Evolutionary conservation across 2,113 vertebrate species (phyloP).

Genomic region (Rhipidura dahli): DNA sequence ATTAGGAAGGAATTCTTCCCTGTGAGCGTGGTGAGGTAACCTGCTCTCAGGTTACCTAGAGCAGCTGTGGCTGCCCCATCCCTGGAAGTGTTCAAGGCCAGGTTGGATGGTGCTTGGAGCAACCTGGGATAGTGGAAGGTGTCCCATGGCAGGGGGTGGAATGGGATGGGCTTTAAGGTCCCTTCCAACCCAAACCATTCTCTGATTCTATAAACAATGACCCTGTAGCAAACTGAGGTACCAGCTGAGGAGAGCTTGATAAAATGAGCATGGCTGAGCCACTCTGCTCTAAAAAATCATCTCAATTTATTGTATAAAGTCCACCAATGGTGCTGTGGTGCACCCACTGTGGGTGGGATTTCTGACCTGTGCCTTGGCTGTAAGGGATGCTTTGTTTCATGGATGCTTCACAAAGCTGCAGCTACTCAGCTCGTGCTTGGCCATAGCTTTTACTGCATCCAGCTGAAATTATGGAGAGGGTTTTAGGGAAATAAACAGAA

Average conservation of each 20-base stretch:
- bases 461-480: constrained; percentile 53
- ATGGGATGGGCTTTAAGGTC: neutral
- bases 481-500: constrained; percentile 69
- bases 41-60: neutral
- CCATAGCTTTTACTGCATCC: constrained; percentile 47
- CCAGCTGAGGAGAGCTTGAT: neutral
- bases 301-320: neutral
- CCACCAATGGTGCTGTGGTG: accelerated
- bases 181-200: neutral
- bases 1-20: neutral
- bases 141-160: neutral
- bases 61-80: neutral
- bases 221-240: neutral
- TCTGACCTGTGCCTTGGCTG: neutral
- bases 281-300: neutral
- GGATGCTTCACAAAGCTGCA: neutral
- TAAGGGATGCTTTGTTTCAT: neutral
- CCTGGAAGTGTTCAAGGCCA: neutral
- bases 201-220: neutral
- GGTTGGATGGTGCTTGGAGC: neutral
- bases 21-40: accelerated
- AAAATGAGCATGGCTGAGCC: neutral
- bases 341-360: neutral
- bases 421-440: constrained; percentile 35
- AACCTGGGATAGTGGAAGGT: neutral